Evolutionary conservation across 1,140 invertebrate genomes (phyloP).

Genomic region (Gonatopus flavifemur): DNA sequence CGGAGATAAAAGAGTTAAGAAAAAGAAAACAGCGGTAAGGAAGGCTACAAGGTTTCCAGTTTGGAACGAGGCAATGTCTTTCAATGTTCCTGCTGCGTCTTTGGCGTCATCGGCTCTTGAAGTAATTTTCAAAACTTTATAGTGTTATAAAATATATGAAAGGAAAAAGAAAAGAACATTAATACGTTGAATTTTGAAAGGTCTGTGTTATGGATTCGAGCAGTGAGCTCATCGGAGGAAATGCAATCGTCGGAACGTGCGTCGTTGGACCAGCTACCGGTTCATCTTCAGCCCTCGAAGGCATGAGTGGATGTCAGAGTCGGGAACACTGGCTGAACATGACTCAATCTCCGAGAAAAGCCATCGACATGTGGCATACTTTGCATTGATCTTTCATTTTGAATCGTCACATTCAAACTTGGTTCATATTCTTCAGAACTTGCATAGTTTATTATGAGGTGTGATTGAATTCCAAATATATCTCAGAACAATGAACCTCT

Average conservation of each 20-base stretch:
- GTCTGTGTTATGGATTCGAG: constrained; percentile 64
- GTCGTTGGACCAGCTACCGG: constrained; percentile 68
- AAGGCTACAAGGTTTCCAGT: constrained; percentile 86
- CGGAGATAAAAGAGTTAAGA: constrained; percentile 84
- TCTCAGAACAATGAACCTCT: too few species aligned
- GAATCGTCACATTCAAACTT: background rate
- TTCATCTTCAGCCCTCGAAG: constrained; percentile 52
- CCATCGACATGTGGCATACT: constrained; percentile 82
- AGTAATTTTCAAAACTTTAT: constrained; percentile 53
- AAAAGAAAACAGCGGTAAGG: constrained; percentile 86
- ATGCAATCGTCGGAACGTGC: constrained; percentile 71
- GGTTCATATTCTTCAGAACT: background rate
- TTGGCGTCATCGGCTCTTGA: constrained; percentile 74
- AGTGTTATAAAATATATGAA: background rate
- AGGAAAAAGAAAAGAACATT: background rate
- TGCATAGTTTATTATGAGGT: background rate
- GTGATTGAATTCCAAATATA: background rate
- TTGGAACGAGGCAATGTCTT: constrained; percentile 92
- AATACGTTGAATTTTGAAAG: too few species aligned
- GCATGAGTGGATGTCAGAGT: constrained; percentile 35
- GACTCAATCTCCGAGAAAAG: constrained; percentile 77
- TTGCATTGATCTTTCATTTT: constrained; percentile 48
- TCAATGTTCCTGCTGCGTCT: constrained; percentile 76
- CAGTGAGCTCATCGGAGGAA: constrained; percentile 68
- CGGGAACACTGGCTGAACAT: constrained; percentile 79